Percentiles rank a stretch among this genome's conserved stretches.
These are phyloP conservation scores for Lordiphosa andalusiaca DNA, from an alignment of 2,888 invertebrate genomes.

Conservation along the genomic window DNA sequence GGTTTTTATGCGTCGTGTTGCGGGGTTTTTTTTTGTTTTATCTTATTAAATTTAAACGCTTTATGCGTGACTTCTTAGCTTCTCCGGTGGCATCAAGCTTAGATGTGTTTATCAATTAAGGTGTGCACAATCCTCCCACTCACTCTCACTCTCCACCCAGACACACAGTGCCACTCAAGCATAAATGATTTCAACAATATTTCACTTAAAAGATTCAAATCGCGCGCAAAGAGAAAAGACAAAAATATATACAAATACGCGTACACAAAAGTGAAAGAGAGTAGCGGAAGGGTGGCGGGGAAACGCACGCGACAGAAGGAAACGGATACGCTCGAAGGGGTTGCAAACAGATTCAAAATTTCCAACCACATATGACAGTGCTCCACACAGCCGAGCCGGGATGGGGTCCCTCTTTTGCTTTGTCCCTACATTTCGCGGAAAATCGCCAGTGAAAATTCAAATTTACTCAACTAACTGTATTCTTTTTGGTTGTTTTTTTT, in stretches of 20 bases:
- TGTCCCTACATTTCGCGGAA: conserved; percentile 1
- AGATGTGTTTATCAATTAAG: conserved; percentile 64
- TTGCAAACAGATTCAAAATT: conserved; percentile 77
- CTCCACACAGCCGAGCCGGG: conserved; percentile 51
- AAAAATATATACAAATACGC: conserved; percentile 74
- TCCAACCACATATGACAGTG: conserved; percentile 77
- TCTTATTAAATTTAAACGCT: conserved; percentile 57
- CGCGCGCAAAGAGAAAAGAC: conserved; percentile 54
- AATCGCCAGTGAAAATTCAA: conserved; percentile 63
- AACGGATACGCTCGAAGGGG: conserved; percentile 77
- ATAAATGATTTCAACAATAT: conserved; percentile 77
- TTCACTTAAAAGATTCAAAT: conserved; percentile 76
- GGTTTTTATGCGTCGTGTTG: conserved; percentile 36
- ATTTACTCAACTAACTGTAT: conserved; percentile 64
- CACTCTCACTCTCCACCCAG: background rate
- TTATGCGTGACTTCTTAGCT: conserved; percentile 58
- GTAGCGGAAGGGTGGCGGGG: background rate
- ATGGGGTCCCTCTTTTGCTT: conserved; percentile 1
- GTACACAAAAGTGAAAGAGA: conserved; percentile 55
- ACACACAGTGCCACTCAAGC: conserved; percentile 45
- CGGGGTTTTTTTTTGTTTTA: conserved; percentile 49
- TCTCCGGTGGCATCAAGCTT: conserved; percentile 14
- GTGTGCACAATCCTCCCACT: conserved; percentile 30
- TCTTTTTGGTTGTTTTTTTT: no score
- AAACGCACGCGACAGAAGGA: conserved; percentile 73